Percentiles rank a stretch among this genome's conserved stretches.
These are phyloP conservation scores for Borostomias antarcticus DNA, from an alignment of 2,797 vertebrate genomes.

Conservation along the genomic window DNA sequence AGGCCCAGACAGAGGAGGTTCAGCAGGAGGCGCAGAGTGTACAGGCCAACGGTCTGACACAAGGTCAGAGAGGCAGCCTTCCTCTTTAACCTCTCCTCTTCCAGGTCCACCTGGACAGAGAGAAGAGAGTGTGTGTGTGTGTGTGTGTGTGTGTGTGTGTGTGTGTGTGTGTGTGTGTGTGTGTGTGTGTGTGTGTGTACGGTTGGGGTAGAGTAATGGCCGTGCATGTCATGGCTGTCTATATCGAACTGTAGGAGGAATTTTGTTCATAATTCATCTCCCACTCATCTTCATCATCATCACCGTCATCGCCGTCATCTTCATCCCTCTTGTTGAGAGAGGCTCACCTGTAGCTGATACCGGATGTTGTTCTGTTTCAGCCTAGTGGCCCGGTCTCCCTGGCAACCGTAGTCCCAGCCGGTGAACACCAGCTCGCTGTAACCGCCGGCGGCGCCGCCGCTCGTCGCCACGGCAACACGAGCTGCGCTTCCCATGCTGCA, in stretches of 20 bases:
- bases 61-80: constrained; percentile 69
- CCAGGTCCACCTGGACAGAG: constrained; percentile 82
- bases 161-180: no score
- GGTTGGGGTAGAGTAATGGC: no score
- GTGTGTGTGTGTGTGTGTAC: no score
- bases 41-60: constrained; percentile 64
- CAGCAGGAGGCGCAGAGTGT: constrained; percentile 66
- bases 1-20: constrained; percentile 68
- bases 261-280: neutral
- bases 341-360: constrained; percentile 82
- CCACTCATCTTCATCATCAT: no score
- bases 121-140: neutral
- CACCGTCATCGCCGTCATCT: neutral
- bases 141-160: no score
- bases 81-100: constrained; percentile 75
- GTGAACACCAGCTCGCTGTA: constrained; percentile 85
- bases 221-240: neutral
- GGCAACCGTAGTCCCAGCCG: constrained; percentile 85
- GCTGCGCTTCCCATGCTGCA: constrained; percentile 79
- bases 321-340: constrained; percentile 10
- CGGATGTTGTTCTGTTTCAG: constrained; percentile 83
- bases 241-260: neutral
- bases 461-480: constrained; percentile 78
- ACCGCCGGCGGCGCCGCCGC: constrained; percentile 70
- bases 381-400: constrained; percentile 67